Conservation (phyloP, 2,888 invertebrate species). For the Aethes cnicana region DNA sequence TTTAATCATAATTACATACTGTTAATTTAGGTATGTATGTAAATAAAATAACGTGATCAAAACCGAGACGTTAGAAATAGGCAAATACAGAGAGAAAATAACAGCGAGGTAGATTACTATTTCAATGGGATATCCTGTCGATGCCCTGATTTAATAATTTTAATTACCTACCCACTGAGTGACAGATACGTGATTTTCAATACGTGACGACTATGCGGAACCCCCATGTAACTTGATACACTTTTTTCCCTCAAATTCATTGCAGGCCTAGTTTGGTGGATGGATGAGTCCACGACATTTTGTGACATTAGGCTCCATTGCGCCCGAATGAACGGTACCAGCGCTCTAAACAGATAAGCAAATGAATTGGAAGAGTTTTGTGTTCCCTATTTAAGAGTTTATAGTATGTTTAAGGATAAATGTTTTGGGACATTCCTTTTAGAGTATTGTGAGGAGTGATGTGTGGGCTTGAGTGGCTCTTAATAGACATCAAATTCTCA, state of each 20-base stretch:
- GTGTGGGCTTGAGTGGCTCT: slow-evolving; percentile 39
- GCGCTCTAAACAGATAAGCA: slow-evolving; percentile 78
- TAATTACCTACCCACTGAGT: too few species aligned
- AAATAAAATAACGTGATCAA: too few species aligned
- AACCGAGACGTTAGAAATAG: too few species aligned
- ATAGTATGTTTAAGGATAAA: slow-evolving; percentile 49
- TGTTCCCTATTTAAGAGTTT: slow-evolving; percentile 55
- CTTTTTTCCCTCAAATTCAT: slow-evolving; percentile 56
- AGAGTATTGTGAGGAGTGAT: slow-evolving; percentile 37
- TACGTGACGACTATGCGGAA: too few species aligned
- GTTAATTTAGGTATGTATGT: too few species aligned
- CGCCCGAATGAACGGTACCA: slow-evolving; percentile 71
- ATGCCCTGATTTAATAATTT: too few species aligned
- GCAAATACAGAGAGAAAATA: too few species aligned
- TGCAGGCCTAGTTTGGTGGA: slow-evolving; percentile 54
- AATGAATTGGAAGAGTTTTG: slow-evolving; percentile 79
- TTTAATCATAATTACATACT: too few species aligned
- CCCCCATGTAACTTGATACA: not conserved
- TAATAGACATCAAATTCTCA: slow-evolving; percentile 38
- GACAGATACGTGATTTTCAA: too few species aligned
- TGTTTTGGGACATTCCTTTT: slow-evolving; percentile 48
- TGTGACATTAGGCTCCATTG: slow-evolving; percentile 79
- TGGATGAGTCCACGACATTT: slow-evolving; percentile 67
- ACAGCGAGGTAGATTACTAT: too few species aligned
- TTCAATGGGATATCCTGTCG: too few species aligned